Evolutionary conservation across 2,888 invertebrate species (phyloP), one percentile per base, ranked within the genome.

Genomic region (Thecocarcelia acutangulata): DNA sequence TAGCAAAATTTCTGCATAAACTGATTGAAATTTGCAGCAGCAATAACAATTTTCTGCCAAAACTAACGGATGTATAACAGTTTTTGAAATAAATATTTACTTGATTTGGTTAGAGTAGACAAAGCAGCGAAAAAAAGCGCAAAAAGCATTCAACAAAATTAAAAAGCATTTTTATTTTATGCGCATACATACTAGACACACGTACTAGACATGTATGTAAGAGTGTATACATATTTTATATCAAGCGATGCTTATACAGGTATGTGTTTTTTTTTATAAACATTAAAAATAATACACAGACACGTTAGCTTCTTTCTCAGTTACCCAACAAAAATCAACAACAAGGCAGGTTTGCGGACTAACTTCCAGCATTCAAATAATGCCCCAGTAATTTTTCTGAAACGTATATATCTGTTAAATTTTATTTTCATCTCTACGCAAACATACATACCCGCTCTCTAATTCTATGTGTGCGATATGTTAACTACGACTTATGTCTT

Each of bases 1-100:
- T n/a, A n/a, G 33, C 52, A 50, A 76, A 69, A 64, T 13, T 56
- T 56, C 13, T 50, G 2, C n/a, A 59, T 3, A 48, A 44, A 24
- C 33, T 46, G n/a, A 28, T 58, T 63, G 46, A 21, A 64, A 77
- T 50, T 8, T 40, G 56, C 15, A 77, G 48, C 40, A 58, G 42
- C 56, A 69, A 28, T 50, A 63, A 24, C 69, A 70, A 61, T 44
- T 69, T 76, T 69, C 54, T 64, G 46, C 37, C 33, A 61, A 77
- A 63, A 70, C 21, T 44, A 64, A 44, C 63, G 70, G 77, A 70
- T 64, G 42, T 56, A 42, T 40, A 48, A 50, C 54, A 63, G 42
- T 70, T 64, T 66, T 76, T 8, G 33, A 17, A 64, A 64, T 64
- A 77, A 77, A 77, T 77, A 64, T 77, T 70, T 70, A 64, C 64